A percentile compares a stretch with the other conserved stretches of the same genome.
phyloP scores from a whole-genome alignment of 2,888 invertebrate species.

The Troides helena region DNA sequence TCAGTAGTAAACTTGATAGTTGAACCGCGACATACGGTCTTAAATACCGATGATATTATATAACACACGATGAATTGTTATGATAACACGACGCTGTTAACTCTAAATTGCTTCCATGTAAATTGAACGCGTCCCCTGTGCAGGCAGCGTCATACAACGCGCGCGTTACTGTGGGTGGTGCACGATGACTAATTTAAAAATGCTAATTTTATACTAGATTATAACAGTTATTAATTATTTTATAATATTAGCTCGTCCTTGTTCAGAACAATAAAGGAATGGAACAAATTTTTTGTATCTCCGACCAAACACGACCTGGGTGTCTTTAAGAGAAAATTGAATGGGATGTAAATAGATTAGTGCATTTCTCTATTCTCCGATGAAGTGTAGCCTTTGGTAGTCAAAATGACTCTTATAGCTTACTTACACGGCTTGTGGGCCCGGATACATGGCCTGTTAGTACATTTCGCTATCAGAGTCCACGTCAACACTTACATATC shows the following conservation, averaged over 20 bases:
- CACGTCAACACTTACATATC: too few relatives aligned
- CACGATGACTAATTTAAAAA: slow-evolving; percentile 26
- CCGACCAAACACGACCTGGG: too few relatives aligned
- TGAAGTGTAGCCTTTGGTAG: too few relatives aligned
- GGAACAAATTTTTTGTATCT: too few relatives aligned
- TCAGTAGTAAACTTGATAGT: neutral
- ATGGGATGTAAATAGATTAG: too few relatives aligned
- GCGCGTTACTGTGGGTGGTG: slow-evolving; percentile 22
- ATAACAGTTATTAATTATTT: slow-evolving; percentile 1
- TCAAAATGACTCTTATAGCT: too few relatives aligned
- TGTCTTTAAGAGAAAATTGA: too few relatives aligned
- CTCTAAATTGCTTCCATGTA: slow-evolving; percentile 30
- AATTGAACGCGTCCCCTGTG: slow-evolving; percentile 28
- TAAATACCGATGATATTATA: slow-evolving; percentile 13
- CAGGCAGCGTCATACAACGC: slow-evolving; percentile 21
- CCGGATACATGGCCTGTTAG: too few relatives aligned
- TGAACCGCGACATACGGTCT: neutral
- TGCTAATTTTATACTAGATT: slow-evolving; percentile 8
- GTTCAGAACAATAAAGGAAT: too few relatives aligned
- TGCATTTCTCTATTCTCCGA: too few relatives aligned
- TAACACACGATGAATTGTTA: slow-evolving; percentile 20
- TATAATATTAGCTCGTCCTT: neutral
- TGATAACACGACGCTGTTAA: slow-evolving; percentile 25
- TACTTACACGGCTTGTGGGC: too few relatives aligned
- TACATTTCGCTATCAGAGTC: too few relatives aligned